Percentiles rank a stretch among this genome's conserved stretches.
Conservation (phyloP, 2,113 vertebrate genomes). For the Xiphias gladius region DNA sequence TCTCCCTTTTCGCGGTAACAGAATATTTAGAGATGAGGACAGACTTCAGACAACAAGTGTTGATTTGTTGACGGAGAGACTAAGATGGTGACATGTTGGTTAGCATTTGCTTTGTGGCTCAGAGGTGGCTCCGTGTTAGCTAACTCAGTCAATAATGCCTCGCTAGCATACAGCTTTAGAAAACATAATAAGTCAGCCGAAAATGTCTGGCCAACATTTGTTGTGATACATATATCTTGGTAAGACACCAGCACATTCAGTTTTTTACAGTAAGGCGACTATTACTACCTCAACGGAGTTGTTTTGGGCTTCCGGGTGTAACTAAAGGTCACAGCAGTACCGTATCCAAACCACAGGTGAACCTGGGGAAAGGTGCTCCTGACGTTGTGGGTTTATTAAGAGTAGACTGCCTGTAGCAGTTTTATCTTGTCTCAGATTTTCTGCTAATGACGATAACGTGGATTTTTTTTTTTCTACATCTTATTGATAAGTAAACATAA, state of each 20-base stretch:
- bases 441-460: too few relatives aligned
- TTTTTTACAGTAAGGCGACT: neutral
- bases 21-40: neutral
- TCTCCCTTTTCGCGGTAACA: neutral
- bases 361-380: neutral
- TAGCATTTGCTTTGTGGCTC: conserved; percentile 37
- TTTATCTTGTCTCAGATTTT: too few relatives aligned
- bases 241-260: neutral
- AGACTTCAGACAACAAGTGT: too few relatives aligned
- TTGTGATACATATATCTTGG: accelerated
- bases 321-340: conserved; percentile 25
- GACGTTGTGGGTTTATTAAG: neutral
- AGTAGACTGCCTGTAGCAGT: too few relatives aligned
- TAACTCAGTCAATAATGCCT: neutral
- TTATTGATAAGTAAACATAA: too few relatives aligned
- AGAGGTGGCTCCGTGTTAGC: neutral
- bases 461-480: too few relatives aligned
- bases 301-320: neutral
- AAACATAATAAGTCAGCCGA: accelerated
- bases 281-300: neutral
- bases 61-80: too few relatives aligned
- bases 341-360: neutral
- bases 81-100: neutral
- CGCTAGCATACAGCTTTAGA: neutral
- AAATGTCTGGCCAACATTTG: too few relatives aligned